phyloP scores from a whole-genome alignment of 2,797 vertebrate genomes.

The Gephyroberyx darwinii region DNA sequence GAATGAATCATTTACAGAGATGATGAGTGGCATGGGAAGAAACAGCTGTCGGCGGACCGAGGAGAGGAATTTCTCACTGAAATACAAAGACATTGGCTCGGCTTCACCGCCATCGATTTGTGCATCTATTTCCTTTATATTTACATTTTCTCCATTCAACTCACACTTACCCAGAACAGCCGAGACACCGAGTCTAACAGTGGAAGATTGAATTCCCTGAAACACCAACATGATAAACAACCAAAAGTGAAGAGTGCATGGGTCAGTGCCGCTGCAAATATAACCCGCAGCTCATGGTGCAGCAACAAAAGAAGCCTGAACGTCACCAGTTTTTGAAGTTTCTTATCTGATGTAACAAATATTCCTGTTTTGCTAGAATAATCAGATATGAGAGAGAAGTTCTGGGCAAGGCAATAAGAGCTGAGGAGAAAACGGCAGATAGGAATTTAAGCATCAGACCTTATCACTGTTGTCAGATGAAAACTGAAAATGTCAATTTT shows the following conservation, averaged over 20 bases:
- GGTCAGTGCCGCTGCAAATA: too few relatives aligned
- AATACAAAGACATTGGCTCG: not conserved
- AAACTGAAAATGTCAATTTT: slow-evolving; percentile 20
- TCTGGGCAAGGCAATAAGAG: not conserved
- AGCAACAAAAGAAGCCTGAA: not conserved
- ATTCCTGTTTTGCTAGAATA: not conserved
- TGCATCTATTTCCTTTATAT: not conserved
- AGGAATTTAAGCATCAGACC: not conserved
- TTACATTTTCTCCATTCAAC: not conserved
- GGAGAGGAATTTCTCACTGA: not conserved
- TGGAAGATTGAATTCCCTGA: too few relatives aligned
- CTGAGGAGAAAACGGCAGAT: slow-evolving; percentile 10
- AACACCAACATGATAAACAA: too few relatives aligned
- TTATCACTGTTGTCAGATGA: slow-evolving; percentile 15
- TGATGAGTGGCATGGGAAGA: slow-evolving; percentile 51
- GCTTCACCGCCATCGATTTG: not conserved
- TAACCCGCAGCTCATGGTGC: slow-evolving; percentile 1
- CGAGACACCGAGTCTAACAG: too few relatives aligned
- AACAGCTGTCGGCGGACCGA: slow-evolving; percentile 59
- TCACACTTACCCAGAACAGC: not conserved
- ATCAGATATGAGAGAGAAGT: not conserved
- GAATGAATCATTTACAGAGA: slow-evolving; percentile 71
- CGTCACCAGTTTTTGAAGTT: not conserved
- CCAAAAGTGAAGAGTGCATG: too few relatives aligned
- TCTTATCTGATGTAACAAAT: not conserved